phyloP scores from a whole-genome alignment of 2,888 invertebrate genomes.

The Bembecia ichneumoniformis region DNA sequence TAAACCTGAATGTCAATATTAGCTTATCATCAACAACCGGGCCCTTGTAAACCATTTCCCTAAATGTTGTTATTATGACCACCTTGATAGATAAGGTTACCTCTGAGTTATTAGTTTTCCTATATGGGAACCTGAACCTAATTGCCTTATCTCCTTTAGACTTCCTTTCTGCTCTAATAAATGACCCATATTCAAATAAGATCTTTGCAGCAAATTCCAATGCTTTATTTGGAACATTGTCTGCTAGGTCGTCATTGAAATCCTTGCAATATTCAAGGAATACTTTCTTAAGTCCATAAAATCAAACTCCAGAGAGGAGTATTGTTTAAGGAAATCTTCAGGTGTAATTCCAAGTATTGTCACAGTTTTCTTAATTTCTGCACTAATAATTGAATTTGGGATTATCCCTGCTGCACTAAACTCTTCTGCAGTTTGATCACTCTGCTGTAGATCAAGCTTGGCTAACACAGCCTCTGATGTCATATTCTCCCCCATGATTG shows the following conservation, averaged over 20 bases:
- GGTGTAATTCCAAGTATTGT: background rate
- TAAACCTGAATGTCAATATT: background rate
- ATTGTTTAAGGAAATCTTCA: background rate
- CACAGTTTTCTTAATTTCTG: background rate
- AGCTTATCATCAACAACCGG: background rate
- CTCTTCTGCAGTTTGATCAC: no score
- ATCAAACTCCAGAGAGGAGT: background rate
- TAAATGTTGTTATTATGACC: background rate
- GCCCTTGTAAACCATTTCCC: background rate
- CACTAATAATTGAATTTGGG: no score
- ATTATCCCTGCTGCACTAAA: no score
- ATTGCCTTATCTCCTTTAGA: background rate
- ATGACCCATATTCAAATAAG: background rate
- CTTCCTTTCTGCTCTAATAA: background rate
- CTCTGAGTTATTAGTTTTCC: background rate
- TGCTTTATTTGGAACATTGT: background rate
- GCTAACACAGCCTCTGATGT: no score
- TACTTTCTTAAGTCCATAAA: background rate
- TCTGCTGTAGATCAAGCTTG: no score
- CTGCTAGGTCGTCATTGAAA: background rate
- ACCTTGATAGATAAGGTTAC: no score
- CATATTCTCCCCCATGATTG: no score
- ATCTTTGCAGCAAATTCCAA: background rate
- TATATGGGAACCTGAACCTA: background rate
- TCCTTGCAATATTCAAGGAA: background rate